Evolutionary conservation across 2,797 vertebrate species (phyloP), one percentile per base, ranked within the genome.

Genomic region (Acanthurus lineatus): DNA sequence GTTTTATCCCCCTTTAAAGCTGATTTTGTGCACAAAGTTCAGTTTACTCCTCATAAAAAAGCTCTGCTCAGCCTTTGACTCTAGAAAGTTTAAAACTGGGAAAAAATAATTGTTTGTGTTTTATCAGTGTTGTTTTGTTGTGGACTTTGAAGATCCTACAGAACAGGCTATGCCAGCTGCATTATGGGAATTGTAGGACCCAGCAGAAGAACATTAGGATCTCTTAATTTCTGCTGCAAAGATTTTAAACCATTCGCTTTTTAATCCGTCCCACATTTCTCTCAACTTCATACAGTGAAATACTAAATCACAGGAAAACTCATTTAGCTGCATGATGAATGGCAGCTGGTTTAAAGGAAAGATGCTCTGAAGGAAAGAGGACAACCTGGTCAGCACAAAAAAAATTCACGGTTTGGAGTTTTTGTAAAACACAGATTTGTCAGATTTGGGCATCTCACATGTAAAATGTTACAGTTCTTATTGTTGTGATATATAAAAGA

Each of bases 181-280:
- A 68, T 69, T 32, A 42, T n/a, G 16, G 70, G 52, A 74, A 51
- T n/a, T 25, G 40, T 47, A 40, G 47, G 10, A 67, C 15, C 9
- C 15, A 22, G 15, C 5, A 28, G 17, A 38, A 19, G 10, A 68
- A 53, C 20, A 6, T 45, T 7, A 22, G 8, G 1, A 20, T 42
- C 19, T 68, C 10, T 20, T 2, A 0, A 19, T 28, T 42, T 61
- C 56, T 51, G 22, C 4, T 35, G 19, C 44, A 51, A 14, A 54
- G 22, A 62, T 51, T 61, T 53, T 22, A n/a, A 19, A 47, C 48
- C 19, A 45, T 20, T 69, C 0, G 25, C 28, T 35, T 51, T 58
- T 6, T 3, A n/a, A 45, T 28, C 40, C 12, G 49, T 53, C 40
- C 52, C 69, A 4, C 42, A 28, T 47, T 57, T 14, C n/a, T n/a